Evolutionary conservation across 1,140 invertebrate species (phyloP), one percentile per base, ranked within the genome.

Genomic region (Thaumatotibia leucotreta): DNA sequence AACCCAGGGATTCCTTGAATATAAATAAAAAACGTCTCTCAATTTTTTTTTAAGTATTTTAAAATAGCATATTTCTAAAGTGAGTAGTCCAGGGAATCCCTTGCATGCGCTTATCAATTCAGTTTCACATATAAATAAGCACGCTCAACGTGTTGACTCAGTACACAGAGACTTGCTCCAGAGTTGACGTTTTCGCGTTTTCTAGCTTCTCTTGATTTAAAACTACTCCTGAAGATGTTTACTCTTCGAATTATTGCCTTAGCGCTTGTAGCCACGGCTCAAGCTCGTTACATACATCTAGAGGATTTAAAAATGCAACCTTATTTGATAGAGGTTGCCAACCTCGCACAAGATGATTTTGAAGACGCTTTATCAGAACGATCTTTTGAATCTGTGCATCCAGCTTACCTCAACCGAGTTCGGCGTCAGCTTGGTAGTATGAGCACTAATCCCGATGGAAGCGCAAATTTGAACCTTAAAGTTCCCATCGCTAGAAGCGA

Each of bases 381-480:
- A 1, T 1, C 23, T 6, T 58, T 27, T 27, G 52, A 58, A 14
- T 58, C 52, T 27, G 5, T 58, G 6, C 52, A 58, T 27, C 52
- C 52, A n/a, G 52, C 23, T n/a, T 58, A 31, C 8, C 23, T 58
- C 1, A 31, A 29, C n/a, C 22, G 76, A 29, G 72, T 69, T 10
- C 66, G 73, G 23, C 70, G 75, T 20, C 71, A 82, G 33, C 67
- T 61, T 0, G 77, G 77, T 6, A 64, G 63, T 11, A 8, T 76
- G 6, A 79, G 70, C 20, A 66, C 72, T 0, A 82, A 82, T 58
- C 74, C 79, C 8, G 77, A 79, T 62, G 79, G 77, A 6, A 70
- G 61, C 45, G 14, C 64, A 0, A 79, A 79, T 58, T 17, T 76
- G 5, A 73, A 70, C 62, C 71, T 58, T 0, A 77, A 79, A 52